Evolutionary conservation across 1,140 invertebrate species (phyloP).

Genomic region (Gonioctena quinquepunctata): DNA sequence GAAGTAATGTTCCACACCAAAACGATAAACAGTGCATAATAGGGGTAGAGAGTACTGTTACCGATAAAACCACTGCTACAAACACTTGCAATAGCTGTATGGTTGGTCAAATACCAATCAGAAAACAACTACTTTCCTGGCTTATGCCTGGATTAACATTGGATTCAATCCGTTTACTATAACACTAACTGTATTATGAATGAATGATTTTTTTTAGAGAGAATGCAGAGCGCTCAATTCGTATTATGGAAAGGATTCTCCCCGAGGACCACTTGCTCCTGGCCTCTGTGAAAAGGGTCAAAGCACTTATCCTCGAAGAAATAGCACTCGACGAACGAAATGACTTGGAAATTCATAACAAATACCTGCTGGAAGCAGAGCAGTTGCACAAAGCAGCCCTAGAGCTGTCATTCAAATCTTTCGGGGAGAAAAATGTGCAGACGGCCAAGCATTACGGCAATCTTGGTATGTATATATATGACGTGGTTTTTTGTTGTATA

Average conservation of each 20-base stretch:
- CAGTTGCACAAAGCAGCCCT: constrained; percentile 80
- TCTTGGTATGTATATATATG: constrained; percentile 75
- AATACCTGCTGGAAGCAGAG: constrained; percentile 75
- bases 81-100: too few species aligned
- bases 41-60: too few species aligned
- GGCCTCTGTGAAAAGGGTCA: constrained; percentile 86
- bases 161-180: too few species aligned
- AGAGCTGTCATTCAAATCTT: constrained; percentile 73
- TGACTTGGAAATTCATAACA: constrained; percentile 53
- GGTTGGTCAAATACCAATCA: too few species aligned
- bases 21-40: too few species aligned
- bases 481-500: too few species aligned
- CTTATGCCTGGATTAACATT: too few species aligned
- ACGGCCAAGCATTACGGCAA: constrained; percentile 96
- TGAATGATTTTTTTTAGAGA: constrained; percentile 65
- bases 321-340: constrained; percentile 78
- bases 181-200: too few species aligned
- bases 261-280: constrained; percentile 81
- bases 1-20: too few species aligned
- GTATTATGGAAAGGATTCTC: constrained; percentile 77
- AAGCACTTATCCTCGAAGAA: constrained; percentile 90
- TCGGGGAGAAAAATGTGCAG: constrained; percentile 91
- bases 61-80: too few species aligned
- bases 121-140: too few species aligned
- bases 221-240: constrained; percentile 81